phyloP scores from a whole-genome alignment of 2,797 vertebrate species.

The Sebastes dallii region DNA sequence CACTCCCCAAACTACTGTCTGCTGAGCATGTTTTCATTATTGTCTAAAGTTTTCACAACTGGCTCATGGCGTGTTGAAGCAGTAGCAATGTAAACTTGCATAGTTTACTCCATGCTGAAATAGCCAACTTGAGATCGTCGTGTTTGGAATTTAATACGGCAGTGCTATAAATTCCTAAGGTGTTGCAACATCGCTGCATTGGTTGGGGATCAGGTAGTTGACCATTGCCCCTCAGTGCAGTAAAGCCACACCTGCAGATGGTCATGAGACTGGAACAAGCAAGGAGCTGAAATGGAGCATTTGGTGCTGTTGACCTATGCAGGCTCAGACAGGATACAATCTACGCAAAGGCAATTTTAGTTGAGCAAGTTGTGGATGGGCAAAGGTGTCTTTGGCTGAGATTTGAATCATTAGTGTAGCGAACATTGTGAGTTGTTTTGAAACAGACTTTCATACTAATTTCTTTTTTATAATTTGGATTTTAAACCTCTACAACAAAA shows the following conservation, averaged over 20 bases:
- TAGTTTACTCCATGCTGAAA: background rate
- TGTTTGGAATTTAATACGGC: constrained; percentile 28
- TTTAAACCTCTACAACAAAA: background rate
- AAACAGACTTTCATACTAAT: background rate
- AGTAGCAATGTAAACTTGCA: background rate
- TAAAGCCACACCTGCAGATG: constrained; percentile 62
- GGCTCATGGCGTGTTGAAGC: background rate
- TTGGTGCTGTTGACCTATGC: background rate
- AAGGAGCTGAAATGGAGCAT: background rate
- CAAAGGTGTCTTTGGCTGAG: background rate
- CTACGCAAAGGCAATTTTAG: background rate
- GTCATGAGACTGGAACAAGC: constrained; percentile 29
- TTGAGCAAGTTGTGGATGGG: background rate
- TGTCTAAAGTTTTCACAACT: background rate
- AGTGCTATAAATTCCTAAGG: constrained; percentile 24
- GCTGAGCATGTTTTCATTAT: background rate
- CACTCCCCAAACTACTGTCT: background rate
- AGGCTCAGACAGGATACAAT: constrained; percentile 4
- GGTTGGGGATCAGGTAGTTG: constrained; percentile 34
- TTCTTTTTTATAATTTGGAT: background rate
- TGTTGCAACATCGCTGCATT: constrained; percentile 30
- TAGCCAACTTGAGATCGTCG: background rate
- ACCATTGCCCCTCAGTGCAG: constrained; percentile 50
- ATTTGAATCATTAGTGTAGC: background rate
- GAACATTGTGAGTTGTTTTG: background rate